Evolutionary conservation across 2,113 vertebrate genomes (phyloP), one percentile per base, ranked within the genome.

Genomic region (Rhombomys opimus): DNA sequence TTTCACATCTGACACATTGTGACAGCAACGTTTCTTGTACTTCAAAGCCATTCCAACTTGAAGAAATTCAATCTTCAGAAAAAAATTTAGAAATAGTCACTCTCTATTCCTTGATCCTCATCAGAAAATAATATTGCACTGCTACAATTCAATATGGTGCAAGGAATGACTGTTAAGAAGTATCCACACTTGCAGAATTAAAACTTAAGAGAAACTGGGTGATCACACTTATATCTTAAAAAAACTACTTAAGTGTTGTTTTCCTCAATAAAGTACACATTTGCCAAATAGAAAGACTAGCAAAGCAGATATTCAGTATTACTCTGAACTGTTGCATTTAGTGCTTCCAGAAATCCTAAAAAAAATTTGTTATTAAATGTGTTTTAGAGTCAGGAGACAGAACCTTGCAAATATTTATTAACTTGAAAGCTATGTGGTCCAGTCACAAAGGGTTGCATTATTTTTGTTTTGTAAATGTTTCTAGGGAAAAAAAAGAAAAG

Each of bases 231-330:
- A 78, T 0, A 85, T 5, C 80, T 80, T 85, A 50, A 77, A 89
- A 81, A 80, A 67, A 46, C 27, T 20, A 93, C 10, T 68, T 72
- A 89, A 70, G 15, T 76, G 75, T 4, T n/a, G 13, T 95, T 91
- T 94, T 89, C 50, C 35, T 87, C 68, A 93, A 61, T 75, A 70
- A 95, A 87, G 25, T 93, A 23, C 18, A 38, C 17, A 87, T 35
- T 93, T 96, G 20, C 72, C 18, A 95, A 91, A 87, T 70, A 97
- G 18, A 65, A 65, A 91, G 50, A 80, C 38, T 72, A 85, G 46
- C 67, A 84, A 92, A 76, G 25, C 18, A 91, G 13, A 75, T 41
- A 92, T 87, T 22, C 14, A 75, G 38, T 8, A 82, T 91, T 81
- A 89, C 93, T 38, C 61, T 35, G 1, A 38, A 86, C 84, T 61